Evolutionary conservation across 2,888 invertebrate genomes (phyloP).

Genomic region (Ichneumon xanthorius): DNA sequence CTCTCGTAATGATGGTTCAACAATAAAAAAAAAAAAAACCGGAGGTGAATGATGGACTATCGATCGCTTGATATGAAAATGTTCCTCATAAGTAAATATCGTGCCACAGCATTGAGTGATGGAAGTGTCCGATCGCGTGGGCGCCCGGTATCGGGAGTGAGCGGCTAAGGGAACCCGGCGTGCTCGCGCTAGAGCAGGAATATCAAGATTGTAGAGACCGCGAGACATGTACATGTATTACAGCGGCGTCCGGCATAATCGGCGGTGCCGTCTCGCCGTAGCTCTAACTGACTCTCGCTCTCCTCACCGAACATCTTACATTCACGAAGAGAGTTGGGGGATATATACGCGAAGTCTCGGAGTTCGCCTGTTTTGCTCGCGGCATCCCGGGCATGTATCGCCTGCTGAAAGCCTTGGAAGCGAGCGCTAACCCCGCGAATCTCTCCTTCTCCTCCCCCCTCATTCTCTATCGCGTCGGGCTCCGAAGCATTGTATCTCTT

Average conservation of each 20-base stretch:
- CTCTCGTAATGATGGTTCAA: no score
- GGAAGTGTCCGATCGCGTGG: constrained; percentile 11
- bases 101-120: not conserved
- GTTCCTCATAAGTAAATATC: not conserved
- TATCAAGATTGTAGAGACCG: constrained; percentile 39
- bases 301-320: constrained; percentile 50
- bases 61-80: not conserved
- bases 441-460: constrained; percentile 23
- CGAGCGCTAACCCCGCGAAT: constrained; percentile 73
- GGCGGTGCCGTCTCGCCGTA: constrained; percentile 34
- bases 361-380: constrained; percentile 42
- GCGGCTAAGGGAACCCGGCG: constrained; percentile 1
- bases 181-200: constrained; percentile 25
- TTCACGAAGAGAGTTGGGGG: constrained; percentile 57
- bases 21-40: not conserved
- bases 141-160: constrained; percentile 5
- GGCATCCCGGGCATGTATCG: constrained; percentile 56
- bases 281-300: constrained; percentile 39
- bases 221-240: constrained; percentile 41
- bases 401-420: constrained; percentile 71
- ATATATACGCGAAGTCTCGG: constrained; percentile 39
- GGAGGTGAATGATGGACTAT: not conserved
- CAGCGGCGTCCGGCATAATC: constrained; percentile 62
- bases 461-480: constrained; percentile 10
- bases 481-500: constrained; percentile 66